Conservation (phyloP, 2,888 invertebrate species). For the Parnassius glacialis region DNA sequence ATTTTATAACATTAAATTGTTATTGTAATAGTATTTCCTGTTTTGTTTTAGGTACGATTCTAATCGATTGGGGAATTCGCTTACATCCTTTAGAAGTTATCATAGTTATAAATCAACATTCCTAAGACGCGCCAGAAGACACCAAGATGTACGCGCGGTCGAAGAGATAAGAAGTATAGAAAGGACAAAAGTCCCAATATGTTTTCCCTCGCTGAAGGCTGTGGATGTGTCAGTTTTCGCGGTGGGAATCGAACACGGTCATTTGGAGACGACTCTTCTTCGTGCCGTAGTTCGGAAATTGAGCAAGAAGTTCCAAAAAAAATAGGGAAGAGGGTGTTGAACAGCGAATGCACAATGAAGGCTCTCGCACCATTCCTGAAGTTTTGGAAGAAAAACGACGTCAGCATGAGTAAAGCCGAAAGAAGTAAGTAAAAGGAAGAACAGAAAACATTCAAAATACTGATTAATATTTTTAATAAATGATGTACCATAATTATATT, state of each 20-base stretch:
- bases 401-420: conserved; percentile 89
- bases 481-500: too few relatives aligned
- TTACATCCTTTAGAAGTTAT: conserved; percentile 16
- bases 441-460: too few relatives aligned
- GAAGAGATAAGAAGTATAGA: conserved; percentile 71
- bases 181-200: conserved; percentile 73
- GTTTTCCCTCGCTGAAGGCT: conserved; percentile 74
- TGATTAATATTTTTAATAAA: too few relatives aligned
- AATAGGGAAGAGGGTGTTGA: conserved; percentile 57
- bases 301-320: conserved; percentile 73
- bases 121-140: conserved; percentile 65
- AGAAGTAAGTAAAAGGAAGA: conserved; percentile 81
- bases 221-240: conserved; percentile 73
- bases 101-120: conserved; percentile 48
- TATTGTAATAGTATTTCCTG: conserved; percentile 1
- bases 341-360: conserved; percentile 74
- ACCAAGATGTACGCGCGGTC: conserved; percentile 73
- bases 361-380: conserved; percentile 83
- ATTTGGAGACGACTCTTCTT: conserved; percentile 70
- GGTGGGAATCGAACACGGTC: conserved; percentile 63
- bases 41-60: conserved; percentile 35
- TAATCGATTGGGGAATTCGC: conserved; percentile 39
- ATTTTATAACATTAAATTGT: background rate
- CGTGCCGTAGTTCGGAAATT: conserved; percentile 74
- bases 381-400: conserved; percentile 85